Conservation (phyloP, 2,113 vertebrate genomes). For the Gobio gobio region DNA sequence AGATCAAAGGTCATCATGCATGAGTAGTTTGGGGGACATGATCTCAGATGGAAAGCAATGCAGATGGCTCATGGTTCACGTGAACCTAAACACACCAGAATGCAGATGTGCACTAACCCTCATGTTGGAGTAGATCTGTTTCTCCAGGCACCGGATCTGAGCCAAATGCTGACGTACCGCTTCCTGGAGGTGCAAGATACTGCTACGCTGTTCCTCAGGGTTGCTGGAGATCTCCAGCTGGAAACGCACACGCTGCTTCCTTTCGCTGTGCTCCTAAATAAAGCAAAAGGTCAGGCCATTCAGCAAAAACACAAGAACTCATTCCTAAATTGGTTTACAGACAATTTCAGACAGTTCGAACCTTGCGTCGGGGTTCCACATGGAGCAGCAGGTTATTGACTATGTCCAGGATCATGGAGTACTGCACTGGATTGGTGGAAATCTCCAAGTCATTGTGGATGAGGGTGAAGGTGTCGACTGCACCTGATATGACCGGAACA, state of each 20-base stretch:
- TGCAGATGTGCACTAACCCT: slow-evolving; percentile 76
- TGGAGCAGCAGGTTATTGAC: slow-evolving; percentile 97
- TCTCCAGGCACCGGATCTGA: slow-evolving; percentile 92
- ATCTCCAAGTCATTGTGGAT: slow-evolving; percentile 98
- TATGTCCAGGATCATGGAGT: slow-evolving; percentile 98
- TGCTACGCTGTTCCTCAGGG: slow-evolving; percentile 96
- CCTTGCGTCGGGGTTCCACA: slow-evolving; percentile 96
- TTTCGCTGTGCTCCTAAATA: slow-evolving; percentile 94
- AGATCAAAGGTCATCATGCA: slow-evolving; percentile 8
- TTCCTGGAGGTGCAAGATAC: slow-evolving; percentile 94
- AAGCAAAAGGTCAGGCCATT: not conserved
- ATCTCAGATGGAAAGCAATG: not conserved
- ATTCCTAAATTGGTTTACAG: not conserved
- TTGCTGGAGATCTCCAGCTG: slow-evolving; percentile 98
- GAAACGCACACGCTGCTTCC: slow-evolving; percentile 97
- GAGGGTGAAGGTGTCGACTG: slow-evolving; percentile 96
- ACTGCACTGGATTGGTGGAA: slow-evolving; percentile 96
- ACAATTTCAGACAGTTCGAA: slow-evolving; percentile 53
- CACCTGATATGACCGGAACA: slow-evolving; percentile 74
- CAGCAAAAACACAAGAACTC: not conserved
- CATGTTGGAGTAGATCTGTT: slow-evolving; percentile 96
- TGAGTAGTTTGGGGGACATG: not conserved
- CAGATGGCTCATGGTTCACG: not conserved
- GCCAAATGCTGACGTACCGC: slow-evolving; percentile 93
- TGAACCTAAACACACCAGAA: not conserved